Evolutionary conservation across 2,797 vertebrate genomes (phyloP).

Genomic region (Acrocephalus scirpaceus): DNA sequence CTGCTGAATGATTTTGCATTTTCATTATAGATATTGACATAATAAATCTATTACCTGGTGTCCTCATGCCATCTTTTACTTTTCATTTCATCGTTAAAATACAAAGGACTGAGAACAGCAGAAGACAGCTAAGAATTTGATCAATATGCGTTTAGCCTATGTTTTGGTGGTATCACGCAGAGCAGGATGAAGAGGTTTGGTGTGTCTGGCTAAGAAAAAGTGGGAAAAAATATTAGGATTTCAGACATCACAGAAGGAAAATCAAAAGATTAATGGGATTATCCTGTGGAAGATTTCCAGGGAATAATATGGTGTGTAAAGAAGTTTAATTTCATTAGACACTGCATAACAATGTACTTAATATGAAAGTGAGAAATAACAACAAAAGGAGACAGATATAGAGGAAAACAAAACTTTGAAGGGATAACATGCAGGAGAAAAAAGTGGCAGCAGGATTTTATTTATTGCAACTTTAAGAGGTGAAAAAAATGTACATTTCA

Average conservation of each 20-base stretch:
- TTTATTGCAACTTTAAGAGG: neutral
- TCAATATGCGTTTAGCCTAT: neutral
- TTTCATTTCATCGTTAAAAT: neutral
- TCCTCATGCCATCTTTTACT: neutral
- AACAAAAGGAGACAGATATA: neutral
- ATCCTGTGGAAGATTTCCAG: neutral
- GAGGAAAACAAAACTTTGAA: neutral
- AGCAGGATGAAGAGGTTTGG: neutral
- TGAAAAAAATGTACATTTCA: neutral
- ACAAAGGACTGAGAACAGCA: neutral
- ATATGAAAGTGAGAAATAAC: neutral
- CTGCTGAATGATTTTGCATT: neutral
- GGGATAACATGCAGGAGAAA: neutral
- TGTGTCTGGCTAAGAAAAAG: neutral
- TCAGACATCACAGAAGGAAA: neutral
- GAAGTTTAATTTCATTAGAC: neutral
- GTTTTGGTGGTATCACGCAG: neutral
- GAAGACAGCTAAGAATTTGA: neutral
- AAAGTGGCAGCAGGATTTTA: neutral
- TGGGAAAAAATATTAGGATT: neutral
- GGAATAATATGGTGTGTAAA: neutral
- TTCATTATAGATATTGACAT: neutral
- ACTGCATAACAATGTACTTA: neutral
- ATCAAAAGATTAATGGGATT: neutral
- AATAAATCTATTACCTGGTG: neutral